These are phyloP conservation scores for Eristalis pertinax DNA, from an alignment of 2,888 invertebrate species.

Conservation along the genomic window DNA sequence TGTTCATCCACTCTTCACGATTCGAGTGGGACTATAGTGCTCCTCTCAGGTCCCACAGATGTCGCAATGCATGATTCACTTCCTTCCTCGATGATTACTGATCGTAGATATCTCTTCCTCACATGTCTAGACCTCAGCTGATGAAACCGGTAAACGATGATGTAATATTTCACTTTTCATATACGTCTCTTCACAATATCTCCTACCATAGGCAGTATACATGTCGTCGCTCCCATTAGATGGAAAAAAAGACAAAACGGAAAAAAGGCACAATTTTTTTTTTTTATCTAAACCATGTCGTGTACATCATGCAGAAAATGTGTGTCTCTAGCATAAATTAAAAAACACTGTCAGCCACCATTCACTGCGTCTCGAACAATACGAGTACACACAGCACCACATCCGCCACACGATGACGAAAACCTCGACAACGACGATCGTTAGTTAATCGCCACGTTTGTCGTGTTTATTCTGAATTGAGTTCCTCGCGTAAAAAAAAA, in stretches of 20 bases:
- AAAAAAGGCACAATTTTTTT: not conserved
- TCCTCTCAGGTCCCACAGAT: not conserved
- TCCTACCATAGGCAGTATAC: too few relatives aligned
- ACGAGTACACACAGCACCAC: slow-evolving; percentile 12
- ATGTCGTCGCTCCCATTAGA: not conserved
- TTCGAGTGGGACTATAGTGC: not conserved
- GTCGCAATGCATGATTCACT: not conserved
- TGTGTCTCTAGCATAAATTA: slow-evolving; percentile 50
- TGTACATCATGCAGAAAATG: slow-evolving; percentile 34
- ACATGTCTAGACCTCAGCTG: not conserved
- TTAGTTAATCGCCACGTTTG: slow-evolving; percentile 26
- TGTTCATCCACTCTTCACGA: not conserved
- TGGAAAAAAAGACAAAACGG: not conserved
- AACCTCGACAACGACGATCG: slow-evolving; percentile 9
- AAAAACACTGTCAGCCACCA: slow-evolving; percentile 30
- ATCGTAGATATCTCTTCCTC: not conserved
- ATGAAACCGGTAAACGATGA: not conserved
- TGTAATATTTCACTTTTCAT: not conserved
- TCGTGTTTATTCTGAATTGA: slow-evolving; percentile 23
- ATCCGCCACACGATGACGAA: slow-evolving; percentile 43
- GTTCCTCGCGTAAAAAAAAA: slow-evolving; percentile 7
- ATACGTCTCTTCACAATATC: not conserved
- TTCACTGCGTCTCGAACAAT: not conserved
- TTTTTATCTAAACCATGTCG: slow-evolving; percentile 39
- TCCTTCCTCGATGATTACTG: not conserved